These are phyloP conservation scores for Probaryconus sp. DNA, from an alignment of 1,140 invertebrate genomes.

Conservation along the genomic window DNA sequence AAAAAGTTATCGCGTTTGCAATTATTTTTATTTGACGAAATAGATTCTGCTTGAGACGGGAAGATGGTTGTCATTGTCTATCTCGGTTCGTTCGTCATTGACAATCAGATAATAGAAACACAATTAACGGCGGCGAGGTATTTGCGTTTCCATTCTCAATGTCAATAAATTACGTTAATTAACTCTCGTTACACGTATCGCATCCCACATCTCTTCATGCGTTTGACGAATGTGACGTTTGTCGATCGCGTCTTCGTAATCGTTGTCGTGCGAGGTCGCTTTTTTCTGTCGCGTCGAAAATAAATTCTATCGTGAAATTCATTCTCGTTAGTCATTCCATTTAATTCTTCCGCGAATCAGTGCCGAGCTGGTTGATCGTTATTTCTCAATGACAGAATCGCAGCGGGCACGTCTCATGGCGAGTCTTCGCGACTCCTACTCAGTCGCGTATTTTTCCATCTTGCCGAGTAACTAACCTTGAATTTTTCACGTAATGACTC, in stretches of 20 bases:
- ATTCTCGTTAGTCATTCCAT: constrained; percentile 4
- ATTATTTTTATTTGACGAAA: no score
- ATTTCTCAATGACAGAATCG: constrained; percentile 6
- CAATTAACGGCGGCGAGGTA: constrained; percentile 68
- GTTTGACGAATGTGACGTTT: constrained; percentile 67
- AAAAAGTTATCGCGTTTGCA: no score
- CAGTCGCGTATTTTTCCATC: not conserved
- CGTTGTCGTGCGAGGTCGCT: not conserved
- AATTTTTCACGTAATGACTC: not conserved
- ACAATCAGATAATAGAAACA: constrained; percentile 64
- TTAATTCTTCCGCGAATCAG: constrained; percentile 32
- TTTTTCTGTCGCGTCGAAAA: not conserved
- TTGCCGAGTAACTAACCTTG: not conserved
- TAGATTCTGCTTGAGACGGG: no score
- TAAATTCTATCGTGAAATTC: not conserved
- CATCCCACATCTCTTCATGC: constrained; percentile 9
- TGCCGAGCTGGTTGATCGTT: constrained; percentile 5
- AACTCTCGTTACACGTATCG: constrained; percentile 65
- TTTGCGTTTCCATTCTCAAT: constrained; percentile 70
- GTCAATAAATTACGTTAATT: constrained; percentile 73
- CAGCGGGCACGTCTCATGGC: not conserved
- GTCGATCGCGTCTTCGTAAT: constrained; percentile 52
- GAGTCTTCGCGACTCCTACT: not conserved
- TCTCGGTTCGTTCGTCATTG: no score
- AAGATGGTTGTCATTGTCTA: no score